Evolutionary conservation across 2,888 invertebrate genomes (phyloP).

Genomic region (Drosophila nr. medialis): DNA sequence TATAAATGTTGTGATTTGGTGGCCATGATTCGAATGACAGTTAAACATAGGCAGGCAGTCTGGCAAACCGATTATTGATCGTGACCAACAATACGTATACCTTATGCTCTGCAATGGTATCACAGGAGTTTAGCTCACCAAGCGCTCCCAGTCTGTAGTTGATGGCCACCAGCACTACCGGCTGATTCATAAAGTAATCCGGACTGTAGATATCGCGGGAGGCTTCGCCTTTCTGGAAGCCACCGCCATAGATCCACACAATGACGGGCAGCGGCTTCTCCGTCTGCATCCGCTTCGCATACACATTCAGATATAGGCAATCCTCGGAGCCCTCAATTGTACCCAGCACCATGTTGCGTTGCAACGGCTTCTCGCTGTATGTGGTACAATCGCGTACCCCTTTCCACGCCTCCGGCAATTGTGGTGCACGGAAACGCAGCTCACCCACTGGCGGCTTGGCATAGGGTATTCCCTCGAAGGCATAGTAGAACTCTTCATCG

Average conservation of each 20-base stretch:
- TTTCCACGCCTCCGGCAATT: conserved; percentile 84
- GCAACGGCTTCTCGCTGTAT: conserved; percentile 78
- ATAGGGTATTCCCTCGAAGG: conserved; percentile 83
- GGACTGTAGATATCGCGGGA: conserved; percentile 84
- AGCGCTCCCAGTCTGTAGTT: conserved; percentile 85
- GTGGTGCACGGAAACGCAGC: conserved; percentile 84
- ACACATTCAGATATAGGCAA: conserved; percentile 86
- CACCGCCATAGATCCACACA: conserved; percentile 86
- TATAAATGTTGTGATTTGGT: background rate
- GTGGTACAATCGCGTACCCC: conserved; percentile 84
- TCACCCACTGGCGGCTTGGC: conserved; percentile 83
- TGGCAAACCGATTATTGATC: background rate
- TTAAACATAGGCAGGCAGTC: background rate
- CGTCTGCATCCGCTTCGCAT: conserved; percentile 69
- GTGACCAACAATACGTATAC: background rate
- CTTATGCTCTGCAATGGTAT: background rate
- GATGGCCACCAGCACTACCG: conserved; percentile 84
- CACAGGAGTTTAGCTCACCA: conserved; percentile 61
- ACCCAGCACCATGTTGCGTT: conserved; percentile 78
- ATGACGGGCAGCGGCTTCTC: conserved; percentile 83
- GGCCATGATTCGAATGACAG: background rate
- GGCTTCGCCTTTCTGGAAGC: conserved; percentile 85
- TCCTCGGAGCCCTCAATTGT: conserved; percentile 85
- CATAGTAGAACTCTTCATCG: conserved; percentile 72
- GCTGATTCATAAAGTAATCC: conserved; percentile 85